A percentile compares a stretch with the other conserved stretches of the same genome.
Conservation (phyloP, 2,888 invertebrate genomes). For the Pristionchus entomophagus region DNA sequence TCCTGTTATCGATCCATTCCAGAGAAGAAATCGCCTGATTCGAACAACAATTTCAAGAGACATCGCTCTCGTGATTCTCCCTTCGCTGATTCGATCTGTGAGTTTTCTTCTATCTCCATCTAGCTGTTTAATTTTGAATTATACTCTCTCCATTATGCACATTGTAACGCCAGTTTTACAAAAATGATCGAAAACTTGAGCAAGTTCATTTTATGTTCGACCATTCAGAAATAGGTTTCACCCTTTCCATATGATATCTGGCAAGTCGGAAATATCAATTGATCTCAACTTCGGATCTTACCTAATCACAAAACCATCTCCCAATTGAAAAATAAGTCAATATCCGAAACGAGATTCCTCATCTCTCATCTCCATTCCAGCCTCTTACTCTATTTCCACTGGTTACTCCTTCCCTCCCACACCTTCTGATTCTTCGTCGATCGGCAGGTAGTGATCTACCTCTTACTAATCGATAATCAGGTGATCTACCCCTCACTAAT, state of each 20-base stretch:
- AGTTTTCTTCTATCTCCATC: neutral
- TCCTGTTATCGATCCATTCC: no score
- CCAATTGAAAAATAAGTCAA: no score
- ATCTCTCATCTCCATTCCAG: neutral
- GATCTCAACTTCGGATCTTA: no score
- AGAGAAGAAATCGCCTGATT: neutral
- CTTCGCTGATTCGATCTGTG: conserved; percentile 1
- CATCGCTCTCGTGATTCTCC: neutral
- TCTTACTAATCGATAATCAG: neutral
- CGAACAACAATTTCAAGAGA: neutral
- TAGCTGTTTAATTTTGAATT: no score
- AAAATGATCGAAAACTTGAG: neutral
- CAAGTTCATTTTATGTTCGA: neutral
- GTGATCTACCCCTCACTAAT: neutral
- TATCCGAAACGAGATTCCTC: no score
- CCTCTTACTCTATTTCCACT: neutral
- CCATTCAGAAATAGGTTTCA: neutral
- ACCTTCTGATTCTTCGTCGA: neutral
- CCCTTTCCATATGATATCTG: no score
- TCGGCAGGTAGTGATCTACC: neutral
- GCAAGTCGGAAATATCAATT: no score
- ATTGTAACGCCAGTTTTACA: no score
- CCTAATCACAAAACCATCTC: no score
- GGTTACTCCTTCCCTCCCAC: neutral
- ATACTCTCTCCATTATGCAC: no score